phyloP scores from a whole-genome alignment of 2,888 invertebrate species.

The Elmis aenea region DNA sequence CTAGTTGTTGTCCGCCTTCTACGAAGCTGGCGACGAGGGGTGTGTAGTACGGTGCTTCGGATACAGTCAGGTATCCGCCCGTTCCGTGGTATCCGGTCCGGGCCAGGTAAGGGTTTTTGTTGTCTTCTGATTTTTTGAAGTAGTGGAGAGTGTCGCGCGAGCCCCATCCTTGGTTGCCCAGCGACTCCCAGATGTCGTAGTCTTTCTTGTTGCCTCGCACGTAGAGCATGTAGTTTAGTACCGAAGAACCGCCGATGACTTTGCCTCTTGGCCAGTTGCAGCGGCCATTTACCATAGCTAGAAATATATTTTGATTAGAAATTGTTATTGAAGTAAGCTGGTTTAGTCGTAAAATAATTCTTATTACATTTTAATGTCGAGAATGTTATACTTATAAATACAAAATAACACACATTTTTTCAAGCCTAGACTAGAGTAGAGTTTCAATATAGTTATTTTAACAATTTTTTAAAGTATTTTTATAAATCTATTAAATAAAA shows the following conservation, averaged over 20 bases:
- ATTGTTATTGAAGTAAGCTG: no score
- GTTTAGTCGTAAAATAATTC: no score
- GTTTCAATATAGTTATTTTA: no score
- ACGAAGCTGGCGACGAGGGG: slow-evolving; percentile 78
- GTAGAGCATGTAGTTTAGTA: slow-evolving; percentile 89
- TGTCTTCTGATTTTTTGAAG: slow-evolving; percentile 89
- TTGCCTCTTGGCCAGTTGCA: slow-evolving; percentile 93
- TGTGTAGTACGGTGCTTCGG: slow-evolving; percentile 83
- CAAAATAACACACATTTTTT: no score
- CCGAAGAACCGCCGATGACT: slow-evolving; percentile 84
- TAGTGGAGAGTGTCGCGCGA: slow-evolving; percentile 73
- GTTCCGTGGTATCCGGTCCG: slow-evolving; percentile 73
- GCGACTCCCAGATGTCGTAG: slow-evolving; percentile 83
- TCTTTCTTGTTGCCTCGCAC: slow-evolving; percentile 83
- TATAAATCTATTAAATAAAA: no score
- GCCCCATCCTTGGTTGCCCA: slow-evolving; percentile 87
- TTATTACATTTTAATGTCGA: no score
- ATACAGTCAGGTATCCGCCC: slow-evolving; percentile 77
- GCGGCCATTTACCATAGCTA: slow-evolving; percentile 77
- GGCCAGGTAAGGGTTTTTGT: slow-evolving; percentile 76
- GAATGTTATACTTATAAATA: no score
- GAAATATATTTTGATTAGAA: slow-evolving; percentile 4
- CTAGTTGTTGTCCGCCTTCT: slow-evolving; percentile 63
- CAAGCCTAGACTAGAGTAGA: no score
- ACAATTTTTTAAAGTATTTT: no score